phyloP scores from a whole-genome alignment of 1,140 invertebrate species.

The Chymomyza costata region DNA sequence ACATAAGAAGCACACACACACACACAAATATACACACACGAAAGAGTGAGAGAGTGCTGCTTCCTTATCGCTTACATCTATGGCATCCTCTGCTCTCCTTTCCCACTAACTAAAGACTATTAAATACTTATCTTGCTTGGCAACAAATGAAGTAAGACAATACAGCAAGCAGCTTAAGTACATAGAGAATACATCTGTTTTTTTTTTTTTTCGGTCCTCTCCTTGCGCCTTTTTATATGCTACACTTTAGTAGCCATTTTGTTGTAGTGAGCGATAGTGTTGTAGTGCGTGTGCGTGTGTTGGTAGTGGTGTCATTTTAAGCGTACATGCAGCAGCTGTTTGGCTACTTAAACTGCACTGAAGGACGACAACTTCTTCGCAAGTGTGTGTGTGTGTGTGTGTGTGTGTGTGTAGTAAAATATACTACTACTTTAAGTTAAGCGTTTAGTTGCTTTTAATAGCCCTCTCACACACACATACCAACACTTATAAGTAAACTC shows the following conservation, averaged over 20 bases:
- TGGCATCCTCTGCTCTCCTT: background rate
- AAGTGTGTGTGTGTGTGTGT: too few species aligned
- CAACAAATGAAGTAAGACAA: constrained; percentile 32
- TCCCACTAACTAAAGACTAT: background rate
- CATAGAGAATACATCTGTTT: constrained; percentile 9
- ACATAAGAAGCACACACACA: too few species aligned
- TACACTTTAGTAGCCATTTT: constrained; percentile 7
- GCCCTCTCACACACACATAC: constrained; percentile 29
- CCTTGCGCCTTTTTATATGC: constrained; percentile 2
- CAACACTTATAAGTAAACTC: constrained; percentile 18
- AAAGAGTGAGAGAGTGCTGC: constrained; percentile 4
- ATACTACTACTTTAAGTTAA: constrained; percentile 64
- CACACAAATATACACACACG: too few species aligned
- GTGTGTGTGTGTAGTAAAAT: constrained; percentile 31
- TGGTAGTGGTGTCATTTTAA: constrained; percentile 32
- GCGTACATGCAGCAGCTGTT: constrained; percentile 1
- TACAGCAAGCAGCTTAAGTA: constrained; percentile 42
- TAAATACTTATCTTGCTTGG: background rate
- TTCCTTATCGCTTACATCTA: constrained; percentile 30
- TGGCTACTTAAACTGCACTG: constrained; percentile 1
- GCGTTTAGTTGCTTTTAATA: constrained; percentile 69
- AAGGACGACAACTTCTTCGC: too few species aligned
- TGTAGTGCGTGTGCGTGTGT: constrained; percentile 12
- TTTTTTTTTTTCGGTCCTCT: constrained; percentile 4
- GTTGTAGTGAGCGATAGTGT: constrained; percentile 24